Evolutionary conservation across 2,888 invertebrate species (phyloP).

Genomic region (Agriopis leucophaearia): DNA sequence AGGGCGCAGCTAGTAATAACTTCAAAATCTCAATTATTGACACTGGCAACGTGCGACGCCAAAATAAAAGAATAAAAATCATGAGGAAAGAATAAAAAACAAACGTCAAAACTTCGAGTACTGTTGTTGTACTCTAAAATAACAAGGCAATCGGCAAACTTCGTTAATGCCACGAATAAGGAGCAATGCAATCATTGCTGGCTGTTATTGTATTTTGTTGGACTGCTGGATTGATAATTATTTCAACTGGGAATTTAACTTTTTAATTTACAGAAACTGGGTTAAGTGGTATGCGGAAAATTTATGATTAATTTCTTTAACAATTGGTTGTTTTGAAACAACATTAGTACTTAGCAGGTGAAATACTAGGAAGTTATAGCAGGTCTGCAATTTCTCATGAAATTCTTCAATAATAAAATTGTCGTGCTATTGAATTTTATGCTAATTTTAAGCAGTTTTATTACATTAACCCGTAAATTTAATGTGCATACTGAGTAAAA

Average conservation of each 20-base stretch:
- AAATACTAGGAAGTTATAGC: background rate
- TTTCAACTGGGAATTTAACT: slow-evolving; percentile 23
- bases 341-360: background rate
- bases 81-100: background rate
- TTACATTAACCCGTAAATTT: no score
- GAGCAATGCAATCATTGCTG: slow-evolving; percentile 42
- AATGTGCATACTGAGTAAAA: no score
- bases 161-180: slow-evolving; percentile 42
- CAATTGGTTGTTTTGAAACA: background rate
- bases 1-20: no score
- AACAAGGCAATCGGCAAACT: slow-evolving; percentile 43
- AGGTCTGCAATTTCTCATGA: no score
- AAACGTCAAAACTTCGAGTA: slow-evolving; percentile 10
- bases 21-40: no score
- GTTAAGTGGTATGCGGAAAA: slow-evolving; percentile 1
- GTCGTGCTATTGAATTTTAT: background rate
- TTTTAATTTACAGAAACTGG: slow-evolving; percentile 17
- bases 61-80: background rate
- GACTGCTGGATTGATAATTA: slow-evolving; percentile 26
- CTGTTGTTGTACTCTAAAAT: slow-evolving; percentile 10
- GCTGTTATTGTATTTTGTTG: slow-evolving; percentile 33
- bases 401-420: no score
- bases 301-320: slow-evolving; percentile 1
- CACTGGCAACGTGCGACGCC: background rate
- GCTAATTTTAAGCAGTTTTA: no score